Base-by-base conservation (phyloP, 2,113 vertebrate species). In the Tetrax tetrax region DNA sequence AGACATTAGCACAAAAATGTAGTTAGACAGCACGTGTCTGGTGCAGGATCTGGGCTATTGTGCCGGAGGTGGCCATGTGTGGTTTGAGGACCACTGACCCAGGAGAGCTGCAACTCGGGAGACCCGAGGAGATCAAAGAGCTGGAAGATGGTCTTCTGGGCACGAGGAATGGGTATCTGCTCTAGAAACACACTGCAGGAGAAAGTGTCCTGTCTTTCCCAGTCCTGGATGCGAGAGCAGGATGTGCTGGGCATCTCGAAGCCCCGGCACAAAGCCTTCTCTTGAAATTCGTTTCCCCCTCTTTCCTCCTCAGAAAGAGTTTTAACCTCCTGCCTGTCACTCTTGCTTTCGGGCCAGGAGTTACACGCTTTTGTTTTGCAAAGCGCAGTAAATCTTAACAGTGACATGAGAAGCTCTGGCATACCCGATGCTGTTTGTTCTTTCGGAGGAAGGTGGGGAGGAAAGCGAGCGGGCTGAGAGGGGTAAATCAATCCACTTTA, bases 61-160 rank as follows among this genome's bases (percentile, higher is more conserved):
- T 15, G 57, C 25, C 0, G 1, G 54, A 1, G 0, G 14, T 7
- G 48, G 79, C 64, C 14, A 22, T 4, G 37, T 1, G 33, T 2
- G 7, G 24, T 41, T 63, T 54, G 28, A 86, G 71, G 76, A 87
- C 51, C 82, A 17, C 9, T 22, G 64, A 18, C 47, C n/a, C 7
- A 4, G 66, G 21, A 33, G 16, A 75, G 1, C 16, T 29, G 2
- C 38, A 19, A 0, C 23, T 31, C 23, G 5, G 59, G 20, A 41
- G 45, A 28, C 20, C 25, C 11, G 33, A 60, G 48, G 19, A 43
- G 47, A 9, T 7, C 5, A 13, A 56, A 11, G 2, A 45, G 38
- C 27, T n/a, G 53, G 10, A 45, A 74, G 56, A 43, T 4, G 27
- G 25, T 74, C 27, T 48, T 29, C n/a, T 24, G 54, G 33, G 54